phyloP scores from a whole-genome alignment of 1,140 invertebrate species.

The Drosophila pseudoobscura region DNA sequence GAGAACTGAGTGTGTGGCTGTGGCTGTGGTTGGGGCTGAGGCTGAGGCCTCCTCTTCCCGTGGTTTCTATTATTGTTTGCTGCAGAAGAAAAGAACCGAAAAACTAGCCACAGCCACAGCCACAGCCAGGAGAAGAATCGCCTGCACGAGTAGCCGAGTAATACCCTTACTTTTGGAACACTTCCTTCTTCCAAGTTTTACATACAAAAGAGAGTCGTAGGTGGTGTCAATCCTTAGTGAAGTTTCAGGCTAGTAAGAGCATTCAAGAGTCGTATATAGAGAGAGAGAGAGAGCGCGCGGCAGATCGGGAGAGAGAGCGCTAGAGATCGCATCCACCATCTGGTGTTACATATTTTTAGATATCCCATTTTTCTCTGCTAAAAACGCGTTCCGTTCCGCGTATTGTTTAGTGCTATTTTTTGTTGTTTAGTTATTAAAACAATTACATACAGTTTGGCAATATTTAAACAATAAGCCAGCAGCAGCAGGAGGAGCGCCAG shows the following conservation, averaged over 20 bases:
- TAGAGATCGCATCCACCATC: conserved; percentile 24
- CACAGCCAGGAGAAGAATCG: conserved; percentile 13
- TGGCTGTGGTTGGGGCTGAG: neutral
- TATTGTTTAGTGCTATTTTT: conserved; percentile 47
- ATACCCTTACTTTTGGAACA: too few relatives aligned
- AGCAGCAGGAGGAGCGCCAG: too few relatives aligned
- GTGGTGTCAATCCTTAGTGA: too few relatives aligned
- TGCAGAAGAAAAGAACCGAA: conserved; percentile 49
- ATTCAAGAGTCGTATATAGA: conserved; percentile 27
- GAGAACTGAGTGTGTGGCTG: conserved; percentile 31
- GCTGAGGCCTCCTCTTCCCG: conserved; percentile 32
- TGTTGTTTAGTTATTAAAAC: conserved; percentile 56
- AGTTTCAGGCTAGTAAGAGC: conserved; percentile 9
- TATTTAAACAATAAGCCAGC: conserved; percentile 41
- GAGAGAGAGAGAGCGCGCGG: conserved; percentile 31
- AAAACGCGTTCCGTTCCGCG: conserved; percentile 17
- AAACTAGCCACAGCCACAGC: conserved; percentile 34
- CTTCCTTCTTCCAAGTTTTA: neutral
- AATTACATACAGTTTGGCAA: conserved; percentile 37
- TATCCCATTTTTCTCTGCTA: conserved; percentile 21
- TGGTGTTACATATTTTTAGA: conserved; percentile 58
- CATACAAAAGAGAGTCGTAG: too few relatives aligned
- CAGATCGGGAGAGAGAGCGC: conserved; percentile 17
- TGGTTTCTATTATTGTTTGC: conserved; percentile 74
- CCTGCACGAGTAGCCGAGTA: conserved; percentile 1